Percentiles rank a stretch among this genome's conserved stretches.
Conservation (phyloP, 2,113 vertebrate species). For the Theristicus caerulescens region DNA sequence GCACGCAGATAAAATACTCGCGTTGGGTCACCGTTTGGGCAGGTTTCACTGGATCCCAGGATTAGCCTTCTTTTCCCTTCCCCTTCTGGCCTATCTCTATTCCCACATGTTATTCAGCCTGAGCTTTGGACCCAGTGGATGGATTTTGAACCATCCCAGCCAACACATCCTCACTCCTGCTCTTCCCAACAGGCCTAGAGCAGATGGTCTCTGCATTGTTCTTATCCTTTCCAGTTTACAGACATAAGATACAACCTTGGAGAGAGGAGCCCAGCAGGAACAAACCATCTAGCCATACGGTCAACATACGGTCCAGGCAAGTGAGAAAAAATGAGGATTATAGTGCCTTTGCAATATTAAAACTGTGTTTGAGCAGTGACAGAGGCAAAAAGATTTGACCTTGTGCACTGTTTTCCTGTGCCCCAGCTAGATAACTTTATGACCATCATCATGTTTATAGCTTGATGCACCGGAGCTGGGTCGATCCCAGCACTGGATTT, state of each 20-base stretch:
- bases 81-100: neutral
- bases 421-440: neutral
- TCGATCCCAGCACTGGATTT: neutral
- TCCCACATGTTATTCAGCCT: neutral
- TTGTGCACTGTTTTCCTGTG: neutral
- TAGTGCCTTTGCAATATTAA: rapidly evolving
- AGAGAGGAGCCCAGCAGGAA: neutral
- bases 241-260: rapidly evolving
- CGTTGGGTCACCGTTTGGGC: neutral
- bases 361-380: neutral
- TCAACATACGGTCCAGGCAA: neutral
- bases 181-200: neutral
- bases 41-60: neutral
- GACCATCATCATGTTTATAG: neutral
- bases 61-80: neutral
- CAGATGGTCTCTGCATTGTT: rapidly evolving
- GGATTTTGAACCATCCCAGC: neutral
- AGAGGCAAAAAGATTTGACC: neutral
- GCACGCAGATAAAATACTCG: neutral
- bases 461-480: neutral
- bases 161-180: neutral
- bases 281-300: neutral
- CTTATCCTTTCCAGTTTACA: neutral
- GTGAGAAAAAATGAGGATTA: neutral
- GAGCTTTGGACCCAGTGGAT: neutral